Conservation (phyloP, 1,140 invertebrate genomes). For the Eurosta solidaginis region DNA sequence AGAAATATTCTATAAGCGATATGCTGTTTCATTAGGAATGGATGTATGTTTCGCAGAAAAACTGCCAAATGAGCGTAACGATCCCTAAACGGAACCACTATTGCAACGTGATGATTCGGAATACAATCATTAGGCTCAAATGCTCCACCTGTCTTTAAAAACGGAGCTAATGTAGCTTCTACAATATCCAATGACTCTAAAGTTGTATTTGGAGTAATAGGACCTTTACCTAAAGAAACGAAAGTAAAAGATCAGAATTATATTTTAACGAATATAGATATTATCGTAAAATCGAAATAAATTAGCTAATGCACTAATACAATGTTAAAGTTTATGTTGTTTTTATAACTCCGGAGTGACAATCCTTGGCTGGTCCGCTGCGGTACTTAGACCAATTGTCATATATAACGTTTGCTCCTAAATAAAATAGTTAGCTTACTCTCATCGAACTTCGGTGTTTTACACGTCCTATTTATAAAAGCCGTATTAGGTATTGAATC, state of each 20-base stretch:
- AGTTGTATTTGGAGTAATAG: constrained; percentile 59
- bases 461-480: too few species aligned
- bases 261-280: not conserved
- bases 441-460: too few species aligned
- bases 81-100: constrained; percentile 84
- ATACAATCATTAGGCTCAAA: constrained; percentile 77
- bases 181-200: constrained; percentile 59
- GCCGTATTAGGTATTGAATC: too few species aligned
- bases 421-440: too few species aligned
- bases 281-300: not conserved
- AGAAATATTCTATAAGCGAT: constrained; percentile 93
- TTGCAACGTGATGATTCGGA: constrained; percentile 79
- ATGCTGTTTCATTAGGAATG: constrained; percentile 86
- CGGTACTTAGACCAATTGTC: too few species aligned
- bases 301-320: too few species aligned
- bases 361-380: too few species aligned
- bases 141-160: constrained; percentile 72
- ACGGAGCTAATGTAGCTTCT: constrained; percentile 60
- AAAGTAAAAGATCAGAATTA: not conserved
- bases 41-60: constrained; percentile 88
- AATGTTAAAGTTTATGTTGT: too few species aligned
- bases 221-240: constrained; percentile 50
- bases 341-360: too few species aligned
- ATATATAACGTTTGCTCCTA: too few species aligned
- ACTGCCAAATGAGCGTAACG: constrained; percentile 80